These are phyloP conservation scores for Latheticus oryzae DNA, from an alignment of 2,888 invertebrate species.

Conservation along the genomic window DNA sequence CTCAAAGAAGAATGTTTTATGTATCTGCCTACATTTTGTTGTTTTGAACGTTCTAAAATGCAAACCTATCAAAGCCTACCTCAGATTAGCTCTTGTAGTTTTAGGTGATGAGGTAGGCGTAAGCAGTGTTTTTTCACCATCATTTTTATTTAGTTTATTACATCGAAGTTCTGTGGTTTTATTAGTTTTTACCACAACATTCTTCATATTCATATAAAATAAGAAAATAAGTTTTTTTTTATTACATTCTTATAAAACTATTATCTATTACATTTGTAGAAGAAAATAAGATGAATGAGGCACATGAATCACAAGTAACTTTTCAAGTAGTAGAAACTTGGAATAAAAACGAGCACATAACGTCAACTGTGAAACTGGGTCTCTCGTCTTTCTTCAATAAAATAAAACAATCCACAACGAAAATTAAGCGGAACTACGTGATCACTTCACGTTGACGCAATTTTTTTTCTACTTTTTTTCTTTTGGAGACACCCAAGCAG, in stretches of 20 bases:
- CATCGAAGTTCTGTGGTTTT: slow-evolving; percentile 49
- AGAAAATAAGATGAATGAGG: slow-evolving; percentile 10
- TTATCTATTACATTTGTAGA: too few relatives aligned
- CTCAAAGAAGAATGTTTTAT: too few relatives aligned
- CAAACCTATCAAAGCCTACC: slow-evolving; percentile 14
- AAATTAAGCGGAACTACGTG: background rate
- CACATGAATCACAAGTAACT: slow-evolving; percentile 18
- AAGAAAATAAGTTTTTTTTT: background rate
- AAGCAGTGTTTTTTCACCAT: slow-evolving; percentile 12
- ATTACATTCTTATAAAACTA: too few relatives aligned
- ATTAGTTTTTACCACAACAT: slow-evolving; percentile 48
- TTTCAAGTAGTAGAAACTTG: background rate
- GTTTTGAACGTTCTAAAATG: too few relatives aligned
- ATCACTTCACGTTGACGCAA: background rate
- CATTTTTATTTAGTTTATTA: slow-evolving; percentile 46
- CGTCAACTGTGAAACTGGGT: slow-evolving; percentile 10
- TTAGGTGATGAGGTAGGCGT: slow-evolving; percentile 20
- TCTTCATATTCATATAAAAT: slow-evolving; percentile 47
- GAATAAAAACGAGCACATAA: slow-evolving; percentile 7
- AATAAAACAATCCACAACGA: background rate
- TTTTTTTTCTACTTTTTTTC: slow-evolving; percentile 2
- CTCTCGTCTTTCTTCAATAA: background rate
- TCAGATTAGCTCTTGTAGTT: slow-evolving; percentile 9
- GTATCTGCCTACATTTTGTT: too few relatives aligned
- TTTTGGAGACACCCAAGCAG: too few relatives aligned